Base-by-base conservation (phyloP, 2,797 vertebrate species). In the Xiphorhynchus erythropygius region DNA sequence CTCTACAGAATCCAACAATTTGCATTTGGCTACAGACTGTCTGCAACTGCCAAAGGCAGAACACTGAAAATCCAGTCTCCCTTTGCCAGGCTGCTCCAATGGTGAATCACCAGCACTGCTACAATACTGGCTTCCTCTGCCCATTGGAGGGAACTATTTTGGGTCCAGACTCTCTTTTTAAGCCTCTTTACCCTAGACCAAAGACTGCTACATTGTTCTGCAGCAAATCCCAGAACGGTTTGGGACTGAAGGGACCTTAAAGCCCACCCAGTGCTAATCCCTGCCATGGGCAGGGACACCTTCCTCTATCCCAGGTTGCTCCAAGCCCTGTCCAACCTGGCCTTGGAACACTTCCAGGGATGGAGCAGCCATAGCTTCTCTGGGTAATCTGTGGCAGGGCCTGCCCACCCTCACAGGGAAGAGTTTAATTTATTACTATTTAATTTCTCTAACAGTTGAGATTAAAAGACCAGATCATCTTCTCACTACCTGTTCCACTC, bases 1-100 rank as follows among this genome's bases (percentile, higher is more conserved):
- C 74, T 81, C 83, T 73, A 37, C 32, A 76, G 70, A 93, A 80
- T 46, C n/a, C 92, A 95, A 53, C 87, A 62, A 71, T 77, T 57
- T 84, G 56, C 87, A 76, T 83, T 90, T 80, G 84, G 90, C 86
- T 49, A 42, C 1, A 2, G 78, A 87, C 49, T 68, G 42, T 28
- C 42, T 55, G 57, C 68, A 91, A 53, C 41, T 68, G 93, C 83
- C 89, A 94, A 68, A 5, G 47, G 74, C 24, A 87, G 81, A 73
- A 56, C 82, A 86, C 2, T 35, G 59, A 65, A 81, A 92, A 87
- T 65, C 18, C 67, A 74, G 55, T 44, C 12, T 32, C 49, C 55
- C 81, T 64, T 41, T 39, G 86, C 87, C 94, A 92, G 71, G 55
- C 39, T 90, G 55, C 68, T 90, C 50, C 60, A 92, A 70, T 9